phyloP scores from a whole-genome alignment of 2,888 invertebrate species.

The Rhaphigaster nebulosa region DNA sequence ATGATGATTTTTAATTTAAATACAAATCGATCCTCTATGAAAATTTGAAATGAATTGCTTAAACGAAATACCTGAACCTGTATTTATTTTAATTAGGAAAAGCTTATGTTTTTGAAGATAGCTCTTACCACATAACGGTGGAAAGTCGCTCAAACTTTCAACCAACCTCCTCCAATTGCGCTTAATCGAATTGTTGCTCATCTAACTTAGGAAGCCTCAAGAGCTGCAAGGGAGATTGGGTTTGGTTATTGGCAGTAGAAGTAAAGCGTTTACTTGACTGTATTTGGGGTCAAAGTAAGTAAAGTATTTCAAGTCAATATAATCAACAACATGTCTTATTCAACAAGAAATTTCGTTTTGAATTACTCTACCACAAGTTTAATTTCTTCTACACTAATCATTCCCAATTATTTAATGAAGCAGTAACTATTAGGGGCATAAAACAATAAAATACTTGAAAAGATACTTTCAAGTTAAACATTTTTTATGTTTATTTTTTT shows the following conservation, averaged over 20 bases:
- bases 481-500: no score
- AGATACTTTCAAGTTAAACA: no score
- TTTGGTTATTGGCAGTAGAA: not conserved
- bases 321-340: not conserved
- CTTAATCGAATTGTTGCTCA: slow-evolving; percentile 25
- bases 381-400: no score
- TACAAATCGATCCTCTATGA: not conserved
- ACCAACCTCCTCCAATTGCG: not conserved
- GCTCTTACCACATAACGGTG: not conserved
- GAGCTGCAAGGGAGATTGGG: not conserved
- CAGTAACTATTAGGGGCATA: no score
- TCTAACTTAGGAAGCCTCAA: slow-evolving; percentile 21
- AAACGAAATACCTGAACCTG: not conserved
- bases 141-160: not conserved
- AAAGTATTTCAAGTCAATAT: not conserved
- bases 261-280: not conserved
- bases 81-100: not conserved
- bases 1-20: not conserved
- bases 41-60: not conserved
- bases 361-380: not conserved
- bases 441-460: no score
- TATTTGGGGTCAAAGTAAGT: not conserved
- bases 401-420: no score
- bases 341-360: not conserved
- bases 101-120: not conserved